A percentile compares a stretch with the other conserved stretches of the same genome.
phyloP scores from a whole-genome alignment of 2,888 invertebrate genomes.

The Automeris io region DNA sequence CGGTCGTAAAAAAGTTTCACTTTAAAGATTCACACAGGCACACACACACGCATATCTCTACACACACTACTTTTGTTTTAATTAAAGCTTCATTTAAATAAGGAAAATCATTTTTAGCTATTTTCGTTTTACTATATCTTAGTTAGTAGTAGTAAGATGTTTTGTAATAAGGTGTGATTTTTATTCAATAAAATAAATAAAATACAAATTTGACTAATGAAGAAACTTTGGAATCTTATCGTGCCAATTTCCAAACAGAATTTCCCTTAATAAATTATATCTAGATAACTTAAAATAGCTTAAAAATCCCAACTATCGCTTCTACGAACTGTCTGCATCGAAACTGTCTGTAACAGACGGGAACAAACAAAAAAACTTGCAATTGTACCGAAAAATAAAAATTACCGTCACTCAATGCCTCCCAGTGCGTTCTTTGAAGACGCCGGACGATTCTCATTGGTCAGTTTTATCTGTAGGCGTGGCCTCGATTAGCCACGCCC shows the following conservation, averaged over 20 bases:
- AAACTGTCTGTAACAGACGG: not conserved
- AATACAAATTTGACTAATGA: not conserved
- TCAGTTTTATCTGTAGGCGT: slow-evolving; percentile 42
- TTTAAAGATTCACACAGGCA: no score
- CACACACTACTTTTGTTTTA: no score
- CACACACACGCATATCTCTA: no score
- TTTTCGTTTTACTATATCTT: no score
- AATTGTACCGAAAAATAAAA: slow-evolving; percentile 67
- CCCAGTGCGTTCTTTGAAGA: slow-evolving; percentile 64
- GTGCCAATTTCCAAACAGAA: not conserved
- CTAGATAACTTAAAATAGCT: slow-evolving; percentile 13
- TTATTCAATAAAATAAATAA: no score
- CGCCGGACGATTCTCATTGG: slow-evolving; percentile 47
- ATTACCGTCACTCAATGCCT: slow-evolving; percentile 61
- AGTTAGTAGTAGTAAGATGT: no score
- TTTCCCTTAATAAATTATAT: no score
- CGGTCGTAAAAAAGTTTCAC: no score
- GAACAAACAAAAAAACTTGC: slow-evolving; percentile 15
- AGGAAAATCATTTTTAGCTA: no score
- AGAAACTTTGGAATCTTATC: not conserved
- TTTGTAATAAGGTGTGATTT: no score
- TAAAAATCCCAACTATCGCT: not conserved
- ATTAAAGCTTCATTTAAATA: no score
- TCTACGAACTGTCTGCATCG: not conserved
- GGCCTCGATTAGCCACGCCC: slow-evolving; percentile 51